phyloP scores from a whole-genome alignment of 2,888 invertebrate genomes.

The Orthosia incerta region DNA sequence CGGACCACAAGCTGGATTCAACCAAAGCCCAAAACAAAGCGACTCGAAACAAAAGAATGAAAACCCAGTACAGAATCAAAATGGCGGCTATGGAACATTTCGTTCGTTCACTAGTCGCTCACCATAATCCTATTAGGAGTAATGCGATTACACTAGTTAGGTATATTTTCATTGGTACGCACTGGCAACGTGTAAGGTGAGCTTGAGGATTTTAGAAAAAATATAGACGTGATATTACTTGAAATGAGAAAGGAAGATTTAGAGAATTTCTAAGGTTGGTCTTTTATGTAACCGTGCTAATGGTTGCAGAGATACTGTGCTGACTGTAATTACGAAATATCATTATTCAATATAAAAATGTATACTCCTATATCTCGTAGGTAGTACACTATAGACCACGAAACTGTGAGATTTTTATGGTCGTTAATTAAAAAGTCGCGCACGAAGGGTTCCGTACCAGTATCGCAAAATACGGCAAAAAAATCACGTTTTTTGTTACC shows the following conservation, averaged over 20 bases:
- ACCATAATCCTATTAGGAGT: constrained; percentile 64
- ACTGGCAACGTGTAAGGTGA: constrained; percentile 27
- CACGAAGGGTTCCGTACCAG: too few species aligned
- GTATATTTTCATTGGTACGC: constrained; percentile 59
- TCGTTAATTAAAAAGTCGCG: too few species aligned
- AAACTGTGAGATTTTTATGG: too few species aligned
- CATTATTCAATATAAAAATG: too few species aligned
- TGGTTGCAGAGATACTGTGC: too few species aligned
- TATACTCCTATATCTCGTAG: too few species aligned
- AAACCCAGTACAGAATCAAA: constrained; percentile 48
- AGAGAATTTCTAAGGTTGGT: not conserved
- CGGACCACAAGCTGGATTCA: constrained; percentile 49
- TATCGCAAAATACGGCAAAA: too few species aligned
- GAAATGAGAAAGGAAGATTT: not conserved
- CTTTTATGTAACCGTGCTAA: not conserved
- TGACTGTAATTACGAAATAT: too few species aligned
- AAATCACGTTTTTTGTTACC: too few species aligned
- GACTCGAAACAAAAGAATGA: constrained; percentile 62
- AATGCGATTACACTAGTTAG: constrained; percentile 65
- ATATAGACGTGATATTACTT: constrained; percentile 12
- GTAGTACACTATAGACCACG: too few species aligned
- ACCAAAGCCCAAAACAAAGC: constrained; percentile 62
- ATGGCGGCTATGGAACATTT: constrained; percentile 58
- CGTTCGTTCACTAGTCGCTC: constrained; percentile 48
- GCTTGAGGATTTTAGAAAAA: constrained; percentile 30